Conservation (phyloP, 92 coral and sea anemone species). For the Muricea muricata region DNA sequence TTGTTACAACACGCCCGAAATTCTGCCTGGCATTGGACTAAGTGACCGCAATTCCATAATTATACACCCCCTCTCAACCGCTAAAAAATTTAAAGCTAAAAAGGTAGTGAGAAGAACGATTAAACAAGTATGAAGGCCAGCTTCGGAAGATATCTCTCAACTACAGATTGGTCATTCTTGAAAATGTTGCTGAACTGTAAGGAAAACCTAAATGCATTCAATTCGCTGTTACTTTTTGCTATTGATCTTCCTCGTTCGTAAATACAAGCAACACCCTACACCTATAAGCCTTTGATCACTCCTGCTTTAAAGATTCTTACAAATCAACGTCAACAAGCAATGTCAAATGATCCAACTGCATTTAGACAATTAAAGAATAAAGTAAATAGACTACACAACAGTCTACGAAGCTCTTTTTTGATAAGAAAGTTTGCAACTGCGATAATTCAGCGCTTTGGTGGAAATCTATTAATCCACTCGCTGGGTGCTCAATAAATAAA, state of each 20-base stretch:
- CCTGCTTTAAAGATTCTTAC: background rate
- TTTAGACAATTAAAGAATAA: background rate
- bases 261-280: background rate
- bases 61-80: background rate
- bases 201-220: slow-evolving; percentile 1
- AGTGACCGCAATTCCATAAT: slow-evolving; percentile 11
- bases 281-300: slow-evolving; percentile 4
- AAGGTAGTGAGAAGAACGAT: background rate
- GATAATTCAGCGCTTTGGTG: background rate
- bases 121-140: background rate
- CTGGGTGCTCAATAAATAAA: background rate
- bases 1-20: background rate
- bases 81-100: background rate
- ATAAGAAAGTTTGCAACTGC: background rate
- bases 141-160: slow-evolving; percentile 14
- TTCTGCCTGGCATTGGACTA: slow-evolving; percentile 13
- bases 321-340: background rate
- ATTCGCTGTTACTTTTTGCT: background rate
- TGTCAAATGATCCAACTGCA: background rate
- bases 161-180: slow-evolving; percentile 2
- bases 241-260: slow-evolving; percentile 11
- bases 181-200: background rate
- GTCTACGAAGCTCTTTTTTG: background rate
- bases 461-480: background rate
- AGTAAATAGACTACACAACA: background rate